phyloP scores from a whole-genome alignment of 2,797 vertebrate species.

The Microctenopoma steveboyesi region DNA sequence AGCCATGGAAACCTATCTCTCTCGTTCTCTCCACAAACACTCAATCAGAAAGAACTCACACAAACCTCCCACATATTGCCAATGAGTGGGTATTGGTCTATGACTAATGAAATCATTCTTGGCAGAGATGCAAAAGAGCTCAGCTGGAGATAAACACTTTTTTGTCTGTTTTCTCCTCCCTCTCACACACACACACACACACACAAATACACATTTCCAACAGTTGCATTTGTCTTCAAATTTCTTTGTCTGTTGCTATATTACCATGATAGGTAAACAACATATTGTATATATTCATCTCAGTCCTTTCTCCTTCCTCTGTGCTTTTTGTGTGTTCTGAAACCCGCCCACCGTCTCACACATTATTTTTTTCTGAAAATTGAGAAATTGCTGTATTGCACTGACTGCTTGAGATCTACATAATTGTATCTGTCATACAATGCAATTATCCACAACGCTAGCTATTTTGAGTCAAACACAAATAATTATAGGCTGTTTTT shows the following conservation, averaged over 20 bases:
- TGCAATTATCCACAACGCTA: constrained; percentile 50
- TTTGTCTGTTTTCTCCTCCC: not conserved
- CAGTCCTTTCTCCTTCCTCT: not conserved
- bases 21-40: not conserved
- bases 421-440: constrained; percentile 41
- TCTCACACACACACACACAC: not conserved
- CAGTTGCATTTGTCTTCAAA: constrained; percentile 19
- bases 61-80: constrained; percentile 48
- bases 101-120: constrained; percentile 61
- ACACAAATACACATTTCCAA: not conserved
- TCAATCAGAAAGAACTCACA: constrained; percentile 16
- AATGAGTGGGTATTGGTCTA: constrained; percentile 24
- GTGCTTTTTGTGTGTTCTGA: not conserved
- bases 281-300: not conserved
- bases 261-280: constrained; percentile 10
- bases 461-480: constrained; percentile 46
- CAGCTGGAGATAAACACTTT: constrained; percentile 27
- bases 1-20: not conserved
- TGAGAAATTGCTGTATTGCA: constrained; percentile 46
- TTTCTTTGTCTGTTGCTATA: not conserved
- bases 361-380: constrained; percentile 40
- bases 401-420: constrained; percentile 40
- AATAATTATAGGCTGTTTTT: constrained; percentile 38
- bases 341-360: not conserved
- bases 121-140: constrained; percentile 36